Conservation (phyloP, 2,888 invertebrate genomes). For the Cyaniris semiargus region DNA sequence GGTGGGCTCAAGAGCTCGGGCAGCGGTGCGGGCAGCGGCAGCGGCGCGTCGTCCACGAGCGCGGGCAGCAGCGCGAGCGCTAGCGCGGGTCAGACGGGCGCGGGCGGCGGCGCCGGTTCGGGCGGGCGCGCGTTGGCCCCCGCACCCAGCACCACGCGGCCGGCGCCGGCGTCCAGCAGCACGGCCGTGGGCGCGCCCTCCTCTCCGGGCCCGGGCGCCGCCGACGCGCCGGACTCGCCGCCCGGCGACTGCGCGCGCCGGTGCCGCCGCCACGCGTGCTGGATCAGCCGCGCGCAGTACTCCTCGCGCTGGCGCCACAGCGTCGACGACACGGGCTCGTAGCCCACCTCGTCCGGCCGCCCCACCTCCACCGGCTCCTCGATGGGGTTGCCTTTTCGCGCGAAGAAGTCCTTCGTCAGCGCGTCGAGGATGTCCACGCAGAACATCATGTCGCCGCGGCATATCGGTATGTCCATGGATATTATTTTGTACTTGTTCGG, state of each 20-base stretch:
- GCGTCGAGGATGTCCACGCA: constrained; percentile 99
- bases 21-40: constrained; percentile 77
- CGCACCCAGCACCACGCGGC: constrained; percentile 94
- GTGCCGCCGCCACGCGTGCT: constrained; percentile 96
- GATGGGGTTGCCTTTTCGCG: constrained; percentile 96
- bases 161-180: constrained; percentile 90
- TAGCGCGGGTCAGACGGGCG: constrained; percentile 81
- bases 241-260: constrained; percentile 82
- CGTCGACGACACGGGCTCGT: constrained; percentile 96
- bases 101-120: constrained; percentile 88
- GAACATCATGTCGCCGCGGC: constrained; percentile 97
- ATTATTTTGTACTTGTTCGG: constrained; percentile 99
- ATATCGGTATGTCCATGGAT: constrained; percentile 99
- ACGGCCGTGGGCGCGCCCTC: constrained; percentile 89
- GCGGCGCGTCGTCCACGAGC: constrained; percentile 74
- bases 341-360: constrained; percentile 92
- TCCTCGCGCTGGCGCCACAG: constrained; percentile 98
- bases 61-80: constrained; percentile 79
- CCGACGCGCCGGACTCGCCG: constrained; percentile 58
- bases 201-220: constrained; percentile 69
- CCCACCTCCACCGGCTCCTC: constrained; percentile 96
- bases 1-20: constrained; percentile 77
- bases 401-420: constrained; percentile 98
- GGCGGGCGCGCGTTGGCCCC: constrained; percentile 94
- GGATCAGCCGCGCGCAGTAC: constrained; percentile 96